Conservation (phyloP, 1,140 invertebrate species). For the Drosophila aff. region DNA sequence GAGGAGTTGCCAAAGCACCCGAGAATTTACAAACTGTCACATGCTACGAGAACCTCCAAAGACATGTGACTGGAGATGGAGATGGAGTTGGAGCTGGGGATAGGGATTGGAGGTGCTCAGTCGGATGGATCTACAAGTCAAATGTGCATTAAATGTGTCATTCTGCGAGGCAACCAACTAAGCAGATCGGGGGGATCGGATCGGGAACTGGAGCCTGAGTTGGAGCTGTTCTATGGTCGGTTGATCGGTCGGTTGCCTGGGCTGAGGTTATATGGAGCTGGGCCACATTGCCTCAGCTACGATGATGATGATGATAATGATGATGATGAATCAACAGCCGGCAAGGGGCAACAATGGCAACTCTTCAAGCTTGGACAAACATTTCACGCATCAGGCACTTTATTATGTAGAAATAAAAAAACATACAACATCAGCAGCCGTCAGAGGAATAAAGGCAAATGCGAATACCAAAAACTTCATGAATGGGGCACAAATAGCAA, state of each 20-base stretch:
- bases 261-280: constrained; percentile 73
- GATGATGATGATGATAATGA: constrained; percentile 54
- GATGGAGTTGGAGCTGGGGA: background rate
- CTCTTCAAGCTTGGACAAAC: constrained; percentile 84
- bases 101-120: constrained; percentile 44
- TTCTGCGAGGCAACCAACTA: constrained; percentile 69
- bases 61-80: constrained; percentile 38
- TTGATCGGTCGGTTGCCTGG: constrained; percentile 74
- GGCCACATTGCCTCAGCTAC: constrained; percentile 17
- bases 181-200: constrained; percentile 44
- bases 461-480: constrained; percentile 47
- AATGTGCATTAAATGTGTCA: constrained; percentile 84
- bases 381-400: constrained; percentile 85
- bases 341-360: constrained; percentile 76
- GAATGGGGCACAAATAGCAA: constrained; percentile 20
- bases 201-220: constrained; percentile 31
- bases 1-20: constrained; percentile 23
- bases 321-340: constrained; percentile 78
- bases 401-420: constrained; percentile 81
- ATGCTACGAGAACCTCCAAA: constrained; percentile 15
- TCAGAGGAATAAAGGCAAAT: constrained; percentile 49
- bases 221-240: constrained; percentile 43
- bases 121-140: constrained; percentile 79
- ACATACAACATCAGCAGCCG: constrained; percentile 15
- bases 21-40: constrained; percentile 63